phyloP scores from a whole-genome alignment of 2,113 vertebrate species.

The Oplegnathus fasciatus region DNA sequence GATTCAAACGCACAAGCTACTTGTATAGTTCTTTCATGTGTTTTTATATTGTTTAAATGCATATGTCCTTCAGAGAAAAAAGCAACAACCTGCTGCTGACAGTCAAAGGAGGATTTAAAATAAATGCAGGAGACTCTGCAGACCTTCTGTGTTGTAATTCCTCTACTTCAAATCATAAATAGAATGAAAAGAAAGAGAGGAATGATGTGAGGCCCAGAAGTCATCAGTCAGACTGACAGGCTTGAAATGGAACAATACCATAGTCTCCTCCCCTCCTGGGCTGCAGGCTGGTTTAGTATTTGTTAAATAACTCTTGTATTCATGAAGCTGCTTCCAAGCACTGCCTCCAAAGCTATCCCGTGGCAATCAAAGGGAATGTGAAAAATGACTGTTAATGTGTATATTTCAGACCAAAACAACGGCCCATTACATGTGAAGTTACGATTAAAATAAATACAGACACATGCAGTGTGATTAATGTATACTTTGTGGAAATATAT shows the following conservation, averaged over 20 bases:
- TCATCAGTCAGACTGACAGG: conserved; percentile 83
- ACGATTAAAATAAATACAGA: conserved; percentile 47
- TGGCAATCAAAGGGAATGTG: conserved; percentile 68
- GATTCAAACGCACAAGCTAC: conserved; percentile 8
- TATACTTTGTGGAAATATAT: conserved; percentile 16
- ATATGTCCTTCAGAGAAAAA: conserved; percentile 19
- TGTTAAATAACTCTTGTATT: conserved; percentile 79
- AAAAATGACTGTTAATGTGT: conserved; percentile 63
- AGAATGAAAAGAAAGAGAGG: conserved; percentile 75
- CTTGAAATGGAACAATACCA: conserved; percentile 80
- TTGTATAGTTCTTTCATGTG: neutral
- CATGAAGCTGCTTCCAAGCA: conserved; percentile 66
- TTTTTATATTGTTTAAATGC: conserved; percentile 28
- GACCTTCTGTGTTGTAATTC: conserved; percentile 71
- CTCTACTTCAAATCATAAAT: conserved; percentile 79
- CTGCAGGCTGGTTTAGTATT: conserved; percentile 69
- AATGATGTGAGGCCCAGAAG: conserved; percentile 72
- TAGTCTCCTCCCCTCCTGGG: conserved; percentile 76
- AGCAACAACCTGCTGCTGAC: conserved; percentile 41
- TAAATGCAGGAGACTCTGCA: conserved; percentile 58
- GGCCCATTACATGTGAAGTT: conserved; percentile 37
- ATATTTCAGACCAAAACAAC: conserved; percentile 33
- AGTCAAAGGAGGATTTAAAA: conserved; percentile 63
- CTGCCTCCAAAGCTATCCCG: conserved; percentile 48
- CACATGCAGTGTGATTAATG: conserved; percentile 30